phyloP scores from a whole-genome alignment of 2,888 invertebrate genomes.

The Hirtodrosophila trivittata region DNA sequence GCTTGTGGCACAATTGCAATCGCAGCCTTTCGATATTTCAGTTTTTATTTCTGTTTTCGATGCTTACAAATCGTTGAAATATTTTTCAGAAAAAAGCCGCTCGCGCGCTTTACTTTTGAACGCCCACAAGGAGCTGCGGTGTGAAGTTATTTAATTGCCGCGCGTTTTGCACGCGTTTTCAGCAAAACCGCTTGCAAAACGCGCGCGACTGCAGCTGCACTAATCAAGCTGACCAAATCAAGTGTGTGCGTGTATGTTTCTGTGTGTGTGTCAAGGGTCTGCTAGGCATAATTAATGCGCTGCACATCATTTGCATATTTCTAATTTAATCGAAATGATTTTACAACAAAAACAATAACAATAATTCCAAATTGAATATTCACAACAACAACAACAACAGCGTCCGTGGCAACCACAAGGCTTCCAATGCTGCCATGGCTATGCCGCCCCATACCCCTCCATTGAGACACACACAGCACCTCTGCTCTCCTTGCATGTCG shows the following conservation, averaged over 20 bases:
- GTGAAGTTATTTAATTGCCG: constrained; percentile 83
- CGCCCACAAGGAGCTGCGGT: constrained; percentile 69
- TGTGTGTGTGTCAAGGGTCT: constrained; percentile 10
- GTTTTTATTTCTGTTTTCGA: constrained; percentile 20
- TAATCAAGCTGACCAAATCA: constrained; percentile 1
- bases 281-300: constrained; percentile 69
- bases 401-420: constrained; percentile 14
- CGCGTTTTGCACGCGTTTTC: constrained; percentile 45
- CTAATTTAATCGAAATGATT: constrained; percentile 81
- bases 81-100: constrained; percentile 71
- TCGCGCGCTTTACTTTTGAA: constrained; percentile 71
- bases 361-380: constrained; percentile 59
- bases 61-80: constrained; percentile 75
- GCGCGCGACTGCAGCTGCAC: constrained; percentile 6
- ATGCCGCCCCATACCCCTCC: background rate
- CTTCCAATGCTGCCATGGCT: constrained; percentile 37
- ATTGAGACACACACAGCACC: background rate
- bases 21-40: constrained; percentile 56
- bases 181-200: constrained; percentile 33
- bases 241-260: background rate
- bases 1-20: constrained; percentile 68
- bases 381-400: constrained; percentile 31
- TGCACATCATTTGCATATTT: constrained; percentile 77
- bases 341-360: constrained; percentile 48
- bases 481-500: constrained; percentile 76